A percentile compares a stretch with the other conserved stretches of the same genome.
phyloP scores from a whole-genome alignment of 2,888 invertebrate species.

The Brassicogethes aeneus region DNA sequence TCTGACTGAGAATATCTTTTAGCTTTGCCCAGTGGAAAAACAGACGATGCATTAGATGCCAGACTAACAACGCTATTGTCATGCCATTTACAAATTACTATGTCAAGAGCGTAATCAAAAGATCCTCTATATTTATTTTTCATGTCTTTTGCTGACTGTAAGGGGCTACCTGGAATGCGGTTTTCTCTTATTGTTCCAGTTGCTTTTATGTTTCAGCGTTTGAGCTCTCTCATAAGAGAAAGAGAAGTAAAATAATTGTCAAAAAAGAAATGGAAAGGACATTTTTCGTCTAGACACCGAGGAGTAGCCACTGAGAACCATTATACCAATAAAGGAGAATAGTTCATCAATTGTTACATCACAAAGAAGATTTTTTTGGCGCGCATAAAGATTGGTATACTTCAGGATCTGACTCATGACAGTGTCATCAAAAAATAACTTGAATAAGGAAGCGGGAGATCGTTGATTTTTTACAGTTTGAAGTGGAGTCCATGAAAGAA shows the following conservation, averaged over 20 bases:
- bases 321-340: background rate
- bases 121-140: slow-evolving; percentile 12
- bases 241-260: too few species aligned
- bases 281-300: slow-evolving; percentile 10
- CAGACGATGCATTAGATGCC: too few species aligned
- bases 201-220: slow-evolving; percentile 7
- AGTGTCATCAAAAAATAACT: background rate
- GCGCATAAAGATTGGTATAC: background rate
- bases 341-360: background rate
- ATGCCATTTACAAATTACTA: slow-evolving; percentile 14
- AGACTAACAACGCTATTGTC: slow-evolving; percentile 8
- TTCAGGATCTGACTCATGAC: background rate
- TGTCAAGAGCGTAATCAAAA: slow-evolving; percentile 5
- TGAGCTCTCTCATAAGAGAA: slow-evolving; percentile 8
- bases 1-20: slow-evolving; percentile 11
- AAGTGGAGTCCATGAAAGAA: too few species aligned
- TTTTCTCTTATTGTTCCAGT: slow-evolving; percentile 14
- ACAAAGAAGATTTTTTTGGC: background rate
- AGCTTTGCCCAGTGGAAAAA: slow-evolving; percentile 8
- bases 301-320: background rate
- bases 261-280: too few species aligned
- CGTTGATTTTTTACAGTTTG: too few species aligned
- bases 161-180: slow-evolving; percentile 3
- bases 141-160: slow-evolving; percentile 5
- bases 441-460: too few species aligned